Evolutionary conservation across 2,888 invertebrate species (phyloP).

Genomic region (Rotaria magnacalcarata): DNA sequence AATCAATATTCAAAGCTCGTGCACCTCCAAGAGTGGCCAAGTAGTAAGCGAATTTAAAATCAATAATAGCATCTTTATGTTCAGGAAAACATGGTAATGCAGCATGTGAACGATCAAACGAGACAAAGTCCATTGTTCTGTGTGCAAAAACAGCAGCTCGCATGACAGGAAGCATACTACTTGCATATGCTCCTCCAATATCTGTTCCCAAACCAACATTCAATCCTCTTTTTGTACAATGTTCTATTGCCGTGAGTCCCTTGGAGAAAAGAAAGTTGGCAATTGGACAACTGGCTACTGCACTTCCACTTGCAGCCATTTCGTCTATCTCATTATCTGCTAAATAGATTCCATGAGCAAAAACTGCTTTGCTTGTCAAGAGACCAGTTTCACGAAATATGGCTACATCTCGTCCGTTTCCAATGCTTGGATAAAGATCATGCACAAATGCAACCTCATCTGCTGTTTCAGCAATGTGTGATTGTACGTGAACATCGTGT

Average conservation of each 20-base stretch:
- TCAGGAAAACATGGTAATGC: constrained; percentile 55
- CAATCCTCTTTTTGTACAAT: constrained; percentile 66
- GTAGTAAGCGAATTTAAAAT: constrained; percentile 73
- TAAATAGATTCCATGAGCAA: constrained; percentile 79
- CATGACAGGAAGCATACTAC: constrained; percentile 73
- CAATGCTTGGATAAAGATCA: constrained; percentile 63
- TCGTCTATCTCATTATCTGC: constrained; percentile 68
- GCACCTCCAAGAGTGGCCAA: constrained; percentile 82
- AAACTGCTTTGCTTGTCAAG: constrained; percentile 71
- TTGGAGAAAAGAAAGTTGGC: constrained; percentile 74
- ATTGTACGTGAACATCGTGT: constrained; percentile 73
- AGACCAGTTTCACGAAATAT: constrained; percentile 73
- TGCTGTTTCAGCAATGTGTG: constrained; percentile 76
- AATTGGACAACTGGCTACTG: constrained; percentile 78
- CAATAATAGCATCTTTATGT: constrained; percentile 62
- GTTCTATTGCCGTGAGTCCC: constrained; percentile 74
- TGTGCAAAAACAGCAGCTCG: constrained; percentile 64
- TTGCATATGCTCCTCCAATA: constrained; percentile 74
- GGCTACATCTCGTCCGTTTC: constrained; percentile 66
- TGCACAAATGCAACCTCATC: constrained; percentile 70
- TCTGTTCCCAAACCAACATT: constrained; percentile 79
- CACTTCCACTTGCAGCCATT: constrained; percentile 65
- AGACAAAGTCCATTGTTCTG: constrained; percentile 33
- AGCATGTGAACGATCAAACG: constrained; percentile 66
- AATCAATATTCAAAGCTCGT: constrained; percentile 70